phyloP scores from a whole-genome alignment of 2,888 invertebrate species.

The Aphelenchoides bicaudatus region DNA sequence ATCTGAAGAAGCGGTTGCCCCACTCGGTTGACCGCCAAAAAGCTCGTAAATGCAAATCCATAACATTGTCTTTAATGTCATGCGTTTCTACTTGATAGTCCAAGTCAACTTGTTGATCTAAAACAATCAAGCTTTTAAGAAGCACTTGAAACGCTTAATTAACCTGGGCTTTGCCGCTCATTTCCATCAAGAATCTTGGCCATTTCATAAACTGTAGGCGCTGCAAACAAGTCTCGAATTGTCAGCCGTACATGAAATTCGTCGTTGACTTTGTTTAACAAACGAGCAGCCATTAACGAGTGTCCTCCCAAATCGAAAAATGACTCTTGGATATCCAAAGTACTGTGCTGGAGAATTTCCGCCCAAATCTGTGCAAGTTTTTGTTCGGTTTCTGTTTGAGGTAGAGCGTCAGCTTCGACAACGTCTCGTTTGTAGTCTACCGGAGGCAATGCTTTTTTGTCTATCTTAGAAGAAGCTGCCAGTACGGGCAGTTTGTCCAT shows the following conservation, averaged over 20 bases:
- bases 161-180: slow-evolving; percentile 31
- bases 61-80: slow-evolving; percentile 52
- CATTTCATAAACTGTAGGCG: slow-evolving; percentile 61
- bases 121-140: too few species aligned
- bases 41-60: slow-evolving; percentile 63
- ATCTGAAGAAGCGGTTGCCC: slow-evolving; percentile 59
- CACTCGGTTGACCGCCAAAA: slow-evolving; percentile 63
- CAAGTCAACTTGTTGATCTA: slow-evolving; percentile 56
- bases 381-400: slow-evolving; percentile 61
- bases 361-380: slow-evolving; percentile 61
- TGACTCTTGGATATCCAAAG: slow-evolving; percentile 62
- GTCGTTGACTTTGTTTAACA: slow-evolving; percentile 53
- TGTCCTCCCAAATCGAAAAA: slow-evolving; percentile 64
- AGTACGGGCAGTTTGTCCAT: slow-evolving; percentile 61
- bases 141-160: too few species aligned
- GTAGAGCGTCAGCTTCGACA: slow-evolving; percentile 56
- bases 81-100: slow-evolving; percentile 60
- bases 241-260: slow-evolving; percentile 55
- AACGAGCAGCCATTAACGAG: slow-evolving; percentile 62
- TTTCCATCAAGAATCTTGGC: slow-evolving; percentile 59
- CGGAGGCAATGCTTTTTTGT: slow-evolving; percentile 61
- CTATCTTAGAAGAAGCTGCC: slow-evolving; percentile 62
- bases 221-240: slow-evolving; percentile 61
- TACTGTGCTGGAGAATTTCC: slow-evolving; percentile 51
- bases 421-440: slow-evolving; percentile 50